These are phyloP conservation scores for Gryon sp. DNA, from an alignment of 1,140 invertebrate genomes.

Conservation along the genomic window DNA sequence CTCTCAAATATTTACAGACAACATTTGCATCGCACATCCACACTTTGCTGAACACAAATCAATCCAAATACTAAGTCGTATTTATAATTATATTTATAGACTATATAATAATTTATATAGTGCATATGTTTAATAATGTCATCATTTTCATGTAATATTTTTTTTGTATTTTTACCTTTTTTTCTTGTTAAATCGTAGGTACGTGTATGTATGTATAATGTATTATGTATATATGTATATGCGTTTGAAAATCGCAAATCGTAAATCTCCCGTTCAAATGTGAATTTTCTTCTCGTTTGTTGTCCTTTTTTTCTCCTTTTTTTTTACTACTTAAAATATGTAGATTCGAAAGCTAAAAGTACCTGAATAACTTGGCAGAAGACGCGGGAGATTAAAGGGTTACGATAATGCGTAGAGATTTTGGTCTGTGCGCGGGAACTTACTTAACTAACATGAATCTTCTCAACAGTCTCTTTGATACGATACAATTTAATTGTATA, in stretches of 20 bases:
- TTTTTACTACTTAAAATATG: conserved; percentile 72
- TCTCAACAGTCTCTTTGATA: conserved; percentile 63
- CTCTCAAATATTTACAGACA: conserved; percentile 71
- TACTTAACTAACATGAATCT: conserved; percentile 59
- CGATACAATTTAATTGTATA: conserved; percentile 59
- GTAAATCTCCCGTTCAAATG: too few species aligned
- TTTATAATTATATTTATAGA: conserved; percentile 71
- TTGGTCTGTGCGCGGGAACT: conserved; percentile 60
- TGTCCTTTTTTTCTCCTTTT: conserved; percentile 34
- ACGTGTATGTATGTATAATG: conserved; percentile 68
- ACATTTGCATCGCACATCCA: conserved; percentile 51
- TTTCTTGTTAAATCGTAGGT: conserved; percentile 40
- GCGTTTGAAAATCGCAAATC: conserved; percentile 59
- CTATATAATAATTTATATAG: conserved; percentile 69
- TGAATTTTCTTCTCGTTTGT: conserved; percentile 23
- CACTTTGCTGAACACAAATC: conserved; percentile 51
- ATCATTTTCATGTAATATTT: conserved; percentile 66
- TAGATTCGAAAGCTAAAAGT: conserved; percentile 72
- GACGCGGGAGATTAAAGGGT: conserved; percentile 43
- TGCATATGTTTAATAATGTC: conserved; percentile 71
- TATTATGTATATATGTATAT: conserved; percentile 65
- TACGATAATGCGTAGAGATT: conserved; percentile 60
- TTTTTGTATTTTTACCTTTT: not conserved
- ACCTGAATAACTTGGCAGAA: conserved; percentile 58
- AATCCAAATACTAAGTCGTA: conserved; percentile 60